Percentiles rank a stretch among this genome's conserved stretches.
Conservation (phyloP, 1,140 invertebrate genomes). For the Caenorhabditis remanei region DNA sequence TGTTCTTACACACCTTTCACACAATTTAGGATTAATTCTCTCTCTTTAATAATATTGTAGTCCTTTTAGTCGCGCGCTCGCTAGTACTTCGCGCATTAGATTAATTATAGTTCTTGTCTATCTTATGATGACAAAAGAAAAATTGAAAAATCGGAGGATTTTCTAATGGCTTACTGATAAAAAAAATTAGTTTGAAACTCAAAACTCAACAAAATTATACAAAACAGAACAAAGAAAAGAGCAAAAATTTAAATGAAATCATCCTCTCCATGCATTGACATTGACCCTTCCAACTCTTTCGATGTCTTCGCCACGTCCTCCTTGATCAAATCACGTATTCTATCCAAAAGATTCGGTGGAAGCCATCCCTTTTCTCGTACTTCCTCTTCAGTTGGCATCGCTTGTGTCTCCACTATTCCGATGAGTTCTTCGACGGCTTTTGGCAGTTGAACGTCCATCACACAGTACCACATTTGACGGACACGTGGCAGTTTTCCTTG, state of each 20-base stretch:
- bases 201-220: background rate
- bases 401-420: conserved; percentile 49
- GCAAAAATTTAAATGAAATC: background rate
- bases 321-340: conserved; percentile 72
- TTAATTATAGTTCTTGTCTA: no score
- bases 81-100: no score
- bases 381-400: conserved; percentile 53
- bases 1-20: no score
- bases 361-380: conserved; percentile 70
- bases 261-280: background rate
- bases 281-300: conserved; percentile 49
- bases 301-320: conserved; percentile 70
- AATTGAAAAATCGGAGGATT: no score
- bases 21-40: no score
- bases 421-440: conserved; percentile 68
- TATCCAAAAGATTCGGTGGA: conserved; percentile 68
- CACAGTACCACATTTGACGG: conserved; percentile 77
- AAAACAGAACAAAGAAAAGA: background rate
- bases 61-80: no score
- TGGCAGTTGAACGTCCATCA: conserved; percentile 74
- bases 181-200: background rate
- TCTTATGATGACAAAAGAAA: no score
- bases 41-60: no score
- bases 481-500: conserved; percentile 68
- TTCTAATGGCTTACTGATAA: no score